Conservation (phyloP, 2,888 invertebrate species). For the Rhagonycha fulva region DNA sequence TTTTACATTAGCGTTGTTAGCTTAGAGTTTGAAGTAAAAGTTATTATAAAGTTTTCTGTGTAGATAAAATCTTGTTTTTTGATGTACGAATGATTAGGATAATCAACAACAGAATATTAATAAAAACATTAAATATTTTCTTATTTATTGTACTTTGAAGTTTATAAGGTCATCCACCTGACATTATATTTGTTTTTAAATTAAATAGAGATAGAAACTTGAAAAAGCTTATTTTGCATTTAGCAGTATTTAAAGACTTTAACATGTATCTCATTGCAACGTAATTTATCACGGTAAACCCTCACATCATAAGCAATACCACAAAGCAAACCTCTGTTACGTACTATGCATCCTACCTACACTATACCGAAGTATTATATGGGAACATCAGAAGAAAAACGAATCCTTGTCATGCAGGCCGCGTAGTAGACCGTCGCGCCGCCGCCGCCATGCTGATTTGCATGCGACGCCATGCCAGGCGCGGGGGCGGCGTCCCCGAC, state of each 20-base stretch:
- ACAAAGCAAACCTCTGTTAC: conserved; percentile 29
- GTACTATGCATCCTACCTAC: conserved; percentile 33
- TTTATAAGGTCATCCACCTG: neutral
- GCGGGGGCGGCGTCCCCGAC: conserved; percentile 49
- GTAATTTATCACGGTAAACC: conserved; percentile 34
- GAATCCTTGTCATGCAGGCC: conserved; percentile 61
- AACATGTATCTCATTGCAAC: conserved; percentile 26
- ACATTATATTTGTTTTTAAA: neutral
- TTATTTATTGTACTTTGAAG: neutral
- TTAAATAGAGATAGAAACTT: neutral
- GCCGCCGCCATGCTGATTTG: conserved; percentile 65
- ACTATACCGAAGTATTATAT: conserved; percentile 18
- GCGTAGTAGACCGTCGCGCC: conserved; percentile 63
- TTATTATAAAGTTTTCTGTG: too few species aligned
- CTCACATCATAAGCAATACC: conserved; percentile 31
- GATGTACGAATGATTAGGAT: neutral
- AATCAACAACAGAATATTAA: neutral
- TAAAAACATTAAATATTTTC: neutral
- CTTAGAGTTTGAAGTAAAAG: neutral
- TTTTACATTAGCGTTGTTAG: neutral
- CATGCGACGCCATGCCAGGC: conserved; percentile 64
- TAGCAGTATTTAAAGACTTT: conserved; percentile 25
- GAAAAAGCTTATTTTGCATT: conserved; percentile 16
- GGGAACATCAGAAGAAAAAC: conserved; percentile 8
- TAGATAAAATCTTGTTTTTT: neutral